phyloP scores from a whole-genome alignment of 1,140 invertebrate species.

The Drosophila rufa region DNA sequence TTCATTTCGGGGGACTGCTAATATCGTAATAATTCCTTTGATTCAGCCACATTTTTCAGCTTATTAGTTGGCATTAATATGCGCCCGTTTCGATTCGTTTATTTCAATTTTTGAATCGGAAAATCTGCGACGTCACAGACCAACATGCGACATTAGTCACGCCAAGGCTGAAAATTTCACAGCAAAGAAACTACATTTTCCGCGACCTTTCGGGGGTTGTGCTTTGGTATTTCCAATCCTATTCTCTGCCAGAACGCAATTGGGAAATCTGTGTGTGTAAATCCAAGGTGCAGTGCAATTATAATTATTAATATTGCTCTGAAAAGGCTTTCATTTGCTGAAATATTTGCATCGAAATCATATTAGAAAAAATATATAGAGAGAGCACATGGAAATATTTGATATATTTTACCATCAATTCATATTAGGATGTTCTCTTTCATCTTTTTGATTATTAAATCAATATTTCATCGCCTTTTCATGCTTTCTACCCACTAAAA shows the following conservation, averaged over 20 bases:
- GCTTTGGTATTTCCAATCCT: constrained; percentile 9
- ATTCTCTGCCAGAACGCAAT: constrained; percentile 26
- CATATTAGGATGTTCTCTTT: constrained; percentile 1
- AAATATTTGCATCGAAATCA: constrained; percentile 1
- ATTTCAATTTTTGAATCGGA: constrained; percentile 25
- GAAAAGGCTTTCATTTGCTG: constrained; percentile 2
- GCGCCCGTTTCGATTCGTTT: constrained; percentile 24
- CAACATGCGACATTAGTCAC: constrained; percentile 42
- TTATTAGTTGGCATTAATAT: constrained; percentile 32
- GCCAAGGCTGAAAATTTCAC: constrained; percentile 30
- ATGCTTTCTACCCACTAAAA: background rate
- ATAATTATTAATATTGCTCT: constrained; percentile 7
- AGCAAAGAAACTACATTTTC: constrained; percentile 8
- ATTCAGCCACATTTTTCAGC: constrained; percentile 20
- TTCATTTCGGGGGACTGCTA: background rate
- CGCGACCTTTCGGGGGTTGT: background rate
- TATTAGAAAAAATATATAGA: constrained; percentile 5
- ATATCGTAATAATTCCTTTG: constrained; percentile 31
- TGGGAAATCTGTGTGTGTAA: constrained; percentile 16
- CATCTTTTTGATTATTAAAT: constrained; percentile 2
- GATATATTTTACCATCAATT: constrained; percentile 15
- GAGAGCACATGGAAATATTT: no score
- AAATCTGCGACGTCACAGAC: constrained; percentile 38
- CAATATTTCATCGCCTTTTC: background rate
- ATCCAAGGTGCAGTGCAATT: constrained; percentile 22